Evolutionary conservation across 2,113 vertebrate species (phyloP), one percentile per base, ranked within the genome.

Genomic region (Promerops cafer): DNA sequence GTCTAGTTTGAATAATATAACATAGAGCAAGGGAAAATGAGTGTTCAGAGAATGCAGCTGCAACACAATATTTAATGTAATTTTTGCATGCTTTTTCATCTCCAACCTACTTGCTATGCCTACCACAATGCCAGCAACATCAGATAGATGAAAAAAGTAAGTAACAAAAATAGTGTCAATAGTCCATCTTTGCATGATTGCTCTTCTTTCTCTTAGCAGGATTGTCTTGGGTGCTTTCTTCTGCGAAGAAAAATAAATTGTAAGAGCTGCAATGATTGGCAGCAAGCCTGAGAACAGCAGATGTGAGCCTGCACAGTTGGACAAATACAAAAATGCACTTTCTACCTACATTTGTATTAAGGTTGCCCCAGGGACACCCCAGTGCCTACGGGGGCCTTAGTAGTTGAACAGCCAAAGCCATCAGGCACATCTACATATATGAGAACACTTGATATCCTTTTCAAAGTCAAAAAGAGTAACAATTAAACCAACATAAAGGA

Each of bases 241-340:
- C 33, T 74, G 31, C 0, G 2, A 93, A 64, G 26, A 82, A 83
- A 95, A 94, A 86, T 45, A 68, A 90, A 76, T 90, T 39, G 37
- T 26, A 63, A 86, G 90, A 78, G 33, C 86, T 78, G 70, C 45
- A 63, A 31, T 63, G 89, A 91, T 86, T 95, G 76, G 47, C 87
- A 94, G 53, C 31, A 84, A 92, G 88, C 70, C 71, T 89, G 78
- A 85, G 66, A 95, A 86, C 13, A 68, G 80, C 91, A 94, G 92
- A 93, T 96, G 86, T 89, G 79, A 88, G 47, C n/a, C 50, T 83
- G 68, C 83, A 96, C 91, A 95, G 83, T 95, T 97, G 95, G 93
- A 81, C 80, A 75, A 83, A 95, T 80, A 31, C n/a, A 91, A 68
- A 77, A 71, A 49, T 54, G 39, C 37, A 59, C 89, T 96, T 94